phyloP scores from a whole-genome alignment of 2,888 invertebrate species.

The Dexiosoma caninum region DNA sequence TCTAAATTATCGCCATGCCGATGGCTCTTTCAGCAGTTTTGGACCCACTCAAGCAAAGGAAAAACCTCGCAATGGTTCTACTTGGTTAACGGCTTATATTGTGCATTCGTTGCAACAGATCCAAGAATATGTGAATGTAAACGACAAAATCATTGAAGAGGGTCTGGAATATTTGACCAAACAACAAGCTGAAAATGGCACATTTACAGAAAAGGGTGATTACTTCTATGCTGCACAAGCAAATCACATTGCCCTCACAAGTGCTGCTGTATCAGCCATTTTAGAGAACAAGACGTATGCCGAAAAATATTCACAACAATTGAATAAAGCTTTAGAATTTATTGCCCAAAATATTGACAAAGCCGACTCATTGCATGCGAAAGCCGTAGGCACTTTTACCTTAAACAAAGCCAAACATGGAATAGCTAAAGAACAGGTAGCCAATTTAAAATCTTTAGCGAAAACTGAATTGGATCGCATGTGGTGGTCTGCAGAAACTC shows the following conservation, averaged over 20 bases:
- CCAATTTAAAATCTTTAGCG: slow-evolving; percentile 79
- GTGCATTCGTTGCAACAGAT: slow-evolving; percentile 86
- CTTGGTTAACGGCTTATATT: slow-evolving; percentile 91
- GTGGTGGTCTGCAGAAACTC: slow-evolving; percentile 85
- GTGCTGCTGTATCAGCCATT: slow-evolving; percentile 86
- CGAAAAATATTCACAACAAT: slow-evolving; percentile 80
- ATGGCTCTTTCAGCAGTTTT: slow-evolving; percentile 94
- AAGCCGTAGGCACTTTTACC: slow-evolving; percentile 87
- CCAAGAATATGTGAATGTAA: slow-evolving; percentile 83
- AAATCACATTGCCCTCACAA: slow-evolving; percentile 85
- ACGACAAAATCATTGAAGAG: slow-evolving; percentile 82
- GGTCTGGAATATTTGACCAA: slow-evolving; percentile 85
- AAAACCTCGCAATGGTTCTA: slow-evolving; percentile 80
- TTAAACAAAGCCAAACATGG: slow-evolving; percentile 86
- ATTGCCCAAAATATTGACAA: slow-evolving; percentile 83
- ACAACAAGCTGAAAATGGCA: slow-evolving; percentile 85
- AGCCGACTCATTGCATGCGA: slow-evolving; percentile 83
- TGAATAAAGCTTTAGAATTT: slow-evolving; percentile 87
- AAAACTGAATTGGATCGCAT: slow-evolving; percentile 81
- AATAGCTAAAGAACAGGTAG: slow-evolving; percentile 79
- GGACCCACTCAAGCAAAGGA: slow-evolving; percentile 79
- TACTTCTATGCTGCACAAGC: slow-evolving; percentile 83
- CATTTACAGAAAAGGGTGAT: slow-evolving; percentile 87
- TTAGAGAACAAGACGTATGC: slow-evolving; percentile 79
- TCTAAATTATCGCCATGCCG: slow-evolving; percentile 88